phyloP scores from a whole-genome alignment of 1,140 invertebrate genomes.

The Pseudomyrmex dendroicus region DNA sequence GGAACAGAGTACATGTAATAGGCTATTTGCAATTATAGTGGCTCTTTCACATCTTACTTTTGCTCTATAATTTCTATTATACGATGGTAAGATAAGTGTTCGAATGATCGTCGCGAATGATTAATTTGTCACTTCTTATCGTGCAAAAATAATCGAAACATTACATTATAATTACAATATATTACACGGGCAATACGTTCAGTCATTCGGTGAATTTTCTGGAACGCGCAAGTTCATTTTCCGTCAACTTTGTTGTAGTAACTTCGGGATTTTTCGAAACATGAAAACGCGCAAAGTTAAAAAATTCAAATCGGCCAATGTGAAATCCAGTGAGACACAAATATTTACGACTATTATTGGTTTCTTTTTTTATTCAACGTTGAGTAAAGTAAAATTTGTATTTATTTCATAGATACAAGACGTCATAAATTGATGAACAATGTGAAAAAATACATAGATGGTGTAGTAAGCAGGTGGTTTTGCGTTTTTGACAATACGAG shows the following conservation, averaged over 20 bases:
- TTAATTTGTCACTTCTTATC: too few species aligned
- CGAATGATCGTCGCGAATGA: too few species aligned
- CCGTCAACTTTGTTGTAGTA: neutral
- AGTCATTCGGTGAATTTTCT: neutral
- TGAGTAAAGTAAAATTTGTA: too few species aligned
- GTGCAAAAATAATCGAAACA: too few species aligned
- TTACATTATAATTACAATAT: too few species aligned
- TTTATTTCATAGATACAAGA: slow-evolving; percentile 7
- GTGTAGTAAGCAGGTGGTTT: neutral
- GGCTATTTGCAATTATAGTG: too few species aligned
- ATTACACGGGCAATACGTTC: neutral
- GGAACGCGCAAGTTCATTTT: neutral
- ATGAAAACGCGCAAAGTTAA: slow-evolving; percentile 7
- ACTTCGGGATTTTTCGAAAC: neutral
- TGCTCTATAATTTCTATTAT: too few species aligned
- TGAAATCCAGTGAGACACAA: slow-evolving; percentile 5
- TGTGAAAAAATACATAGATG: slow-evolving; percentile 13
- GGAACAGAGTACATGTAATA: too few species aligned
- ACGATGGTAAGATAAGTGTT: too few species aligned
- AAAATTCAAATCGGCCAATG: neutral
- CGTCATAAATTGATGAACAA: neutral
- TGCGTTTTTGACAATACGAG: slow-evolving; percentile 68
- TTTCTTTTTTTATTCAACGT: too few species aligned
- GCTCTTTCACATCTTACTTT: too few species aligned
- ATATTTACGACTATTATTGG: neutral